Evolutionary conservation across 2,888 invertebrate species (phyloP).

Genomic region (Athripsodes cinereus): DNA sequence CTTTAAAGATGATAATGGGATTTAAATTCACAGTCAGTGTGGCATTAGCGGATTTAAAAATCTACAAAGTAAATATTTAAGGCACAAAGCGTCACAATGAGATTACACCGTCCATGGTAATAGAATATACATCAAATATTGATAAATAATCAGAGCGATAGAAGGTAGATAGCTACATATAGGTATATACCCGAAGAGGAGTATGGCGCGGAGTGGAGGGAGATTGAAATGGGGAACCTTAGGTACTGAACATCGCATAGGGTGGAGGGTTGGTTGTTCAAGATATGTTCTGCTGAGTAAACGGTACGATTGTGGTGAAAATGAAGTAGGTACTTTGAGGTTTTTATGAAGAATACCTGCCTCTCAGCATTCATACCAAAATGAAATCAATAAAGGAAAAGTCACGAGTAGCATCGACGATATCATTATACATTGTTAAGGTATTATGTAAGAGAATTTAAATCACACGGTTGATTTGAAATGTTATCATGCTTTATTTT

Average conservation of each 20-base stretch:
- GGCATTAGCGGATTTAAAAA: too few relatives aligned
- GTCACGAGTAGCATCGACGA: neutral
- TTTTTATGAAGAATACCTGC: neutral
- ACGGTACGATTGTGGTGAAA: too few relatives aligned
- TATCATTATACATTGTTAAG: too few relatives aligned
- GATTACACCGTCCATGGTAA: slow-evolving; percentile 5
- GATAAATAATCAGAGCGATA: slow-evolving; percentile 19
- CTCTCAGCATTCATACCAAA: neutral
- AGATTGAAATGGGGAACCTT: slow-evolving; percentile 8
- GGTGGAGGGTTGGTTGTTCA: neutral
- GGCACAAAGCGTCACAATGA: neutral
- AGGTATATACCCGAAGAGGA: too few relatives aligned
- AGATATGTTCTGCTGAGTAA: neutral
- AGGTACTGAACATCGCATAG: slow-evolving; percentile 3
- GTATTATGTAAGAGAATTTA: too few relatives aligned
- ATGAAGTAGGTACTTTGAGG: neutral
- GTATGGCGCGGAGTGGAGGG: neutral
- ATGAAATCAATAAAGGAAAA: neutral
- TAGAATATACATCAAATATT: slow-evolving; percentile 20
- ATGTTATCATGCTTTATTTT: too few relatives aligned
- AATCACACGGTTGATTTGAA: too few relatives aligned
- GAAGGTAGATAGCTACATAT: slow-evolving; percentile 4
- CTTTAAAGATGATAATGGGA: too few relatives aligned
- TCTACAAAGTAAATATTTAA: neutral
- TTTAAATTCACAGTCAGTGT: too few relatives aligned